Evolutionary conservation across 2,113 vertebrate species (phyloP), one percentile per base, ranked within the genome.

Genomic region (Thymallus thymallus): DNA sequence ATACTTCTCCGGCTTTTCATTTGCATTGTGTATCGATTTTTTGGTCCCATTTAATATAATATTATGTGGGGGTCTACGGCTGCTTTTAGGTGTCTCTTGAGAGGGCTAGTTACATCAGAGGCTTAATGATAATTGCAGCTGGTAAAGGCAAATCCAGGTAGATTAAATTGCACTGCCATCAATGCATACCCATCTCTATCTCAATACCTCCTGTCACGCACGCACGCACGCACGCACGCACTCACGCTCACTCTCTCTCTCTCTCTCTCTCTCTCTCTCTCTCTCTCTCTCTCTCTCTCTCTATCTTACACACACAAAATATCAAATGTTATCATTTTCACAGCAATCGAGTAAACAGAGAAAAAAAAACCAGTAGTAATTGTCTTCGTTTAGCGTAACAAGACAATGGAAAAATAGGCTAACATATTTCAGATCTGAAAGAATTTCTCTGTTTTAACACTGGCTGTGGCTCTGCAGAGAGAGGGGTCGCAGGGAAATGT

Each of bases 1-100:
- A 89, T 93, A 90, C 92, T 88, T 91, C 90, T 92, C 90, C 82
- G 81, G 87, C 89, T 90, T 93, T 94, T 93, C 90, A 92, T 93
- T 93, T 93, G 90, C 91, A 91, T 91, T 91, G 90, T 91, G 92
- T 90, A 92, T 93, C 92, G 89, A 93, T 93, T 93, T 30, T 41
- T 77, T 62, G 74, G 86, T 87, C 81, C 86, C 90, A 91, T 93
- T 94, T 94, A 93, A 92, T 94, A 90, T 86, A 92, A 90, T 91
- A 91, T 93, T 92, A 93, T 88, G 90, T 92, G 90, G 91, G 89
- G 88, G 91, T 91, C 90, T 78, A 78, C 73, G 78, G 83, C 77
- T 72, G 90, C 88, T 92, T 90, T 92, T 89, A 91, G 87, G 86
- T 86, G 85, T 51, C 48, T 51, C 48, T 51, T 51, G 48, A 51